These are phyloP conservation scores for Mormyrus iriodes DNA, from an alignment of 2,113 vertebrate species.

Conservation along the genomic window DNA sequence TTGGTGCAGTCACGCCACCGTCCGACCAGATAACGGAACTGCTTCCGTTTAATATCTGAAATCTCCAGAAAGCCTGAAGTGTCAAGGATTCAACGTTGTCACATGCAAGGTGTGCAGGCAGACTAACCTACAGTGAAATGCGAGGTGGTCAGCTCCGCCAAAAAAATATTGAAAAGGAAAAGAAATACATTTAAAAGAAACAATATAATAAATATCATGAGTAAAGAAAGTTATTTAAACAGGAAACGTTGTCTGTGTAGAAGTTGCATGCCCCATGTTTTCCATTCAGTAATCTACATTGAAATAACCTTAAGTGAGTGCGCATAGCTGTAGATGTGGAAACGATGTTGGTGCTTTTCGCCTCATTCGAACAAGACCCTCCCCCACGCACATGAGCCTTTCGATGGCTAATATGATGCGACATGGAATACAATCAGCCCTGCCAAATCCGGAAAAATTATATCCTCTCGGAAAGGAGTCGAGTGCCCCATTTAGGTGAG, in stretches of 20 bases:
- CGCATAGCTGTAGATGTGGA: not conserved
- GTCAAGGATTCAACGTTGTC: not conserved
- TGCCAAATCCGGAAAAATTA: not conserved
- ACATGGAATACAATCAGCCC: not conserved
- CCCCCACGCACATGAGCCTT: not conserved
- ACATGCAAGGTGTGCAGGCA: not conserved
- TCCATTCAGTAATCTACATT: not conserved
- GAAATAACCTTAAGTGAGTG: not conserved
- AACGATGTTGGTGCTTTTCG: not conserved
- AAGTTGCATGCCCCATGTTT: not conserved
- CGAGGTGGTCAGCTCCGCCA: not conserved
- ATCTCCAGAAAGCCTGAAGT: not conserved
- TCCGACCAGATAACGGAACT: not conserved
- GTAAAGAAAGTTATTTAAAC: not conserved
- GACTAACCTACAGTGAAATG: not conserved
- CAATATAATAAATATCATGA: not conserved
- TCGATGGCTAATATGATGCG: not conserved
- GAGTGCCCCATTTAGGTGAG: not conserved
- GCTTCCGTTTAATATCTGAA: not conserved
- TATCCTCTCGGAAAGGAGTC: not conserved
- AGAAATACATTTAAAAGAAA: not conserved
- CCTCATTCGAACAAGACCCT: not conserved
- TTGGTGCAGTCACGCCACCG: not conserved
- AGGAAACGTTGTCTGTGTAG: not conserved
- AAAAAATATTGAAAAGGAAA: not conserved